Base-by-base conservation (phyloP, 2,797 vertebrate species). In the Chaetophractus vellerosus region DNA sequence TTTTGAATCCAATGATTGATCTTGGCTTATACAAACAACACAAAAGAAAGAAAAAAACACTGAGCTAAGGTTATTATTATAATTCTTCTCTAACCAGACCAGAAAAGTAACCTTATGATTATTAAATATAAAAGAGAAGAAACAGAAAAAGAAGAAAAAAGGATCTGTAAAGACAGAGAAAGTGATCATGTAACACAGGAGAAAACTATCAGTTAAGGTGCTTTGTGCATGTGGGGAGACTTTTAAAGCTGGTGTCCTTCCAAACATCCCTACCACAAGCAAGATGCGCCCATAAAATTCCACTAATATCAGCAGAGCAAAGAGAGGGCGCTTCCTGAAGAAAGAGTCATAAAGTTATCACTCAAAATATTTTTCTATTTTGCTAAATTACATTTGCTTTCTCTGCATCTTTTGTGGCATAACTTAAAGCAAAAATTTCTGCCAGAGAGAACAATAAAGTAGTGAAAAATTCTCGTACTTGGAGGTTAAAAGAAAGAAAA, bases 1-100 rank as follows among this genome's bases (percentile, higher is more conserved):
- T 48, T 95, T 94, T 90, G 36, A 93, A 91, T 85, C 38, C 59
- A 88, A 16, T 63, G 90, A 92, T 28, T 86, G 59, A 88, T 88
- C n/a, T 19, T 50, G 68, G 33, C 36, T 94, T 93, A 23, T 71
- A 69, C 31, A 93, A 96, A 91, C 52, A 86, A 78, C 63, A 68
- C 75, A 26, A n/a, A 81, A 76, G 36, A 94, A 87, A 59, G 24
- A 88, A 12, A 21, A 88, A 94, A 92, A 33, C 21, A 88, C 26
- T 36, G 10, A 75, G 88, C 66, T 79, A 45, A 64, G 2, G 15
- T 89, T 83, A 84, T 26, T 69, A 52, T 72, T 89, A 50, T 68
- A 66, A 82, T 95, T 93, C 23, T 91, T 89, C 75, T 94, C 48
- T 68, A 93, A 92, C 28, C 5, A 88, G 41, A 21, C 14, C 88